phyloP scores from a whole-genome alignment of 23 tunicate species.

The Botrylloides violaceus region DNA sequence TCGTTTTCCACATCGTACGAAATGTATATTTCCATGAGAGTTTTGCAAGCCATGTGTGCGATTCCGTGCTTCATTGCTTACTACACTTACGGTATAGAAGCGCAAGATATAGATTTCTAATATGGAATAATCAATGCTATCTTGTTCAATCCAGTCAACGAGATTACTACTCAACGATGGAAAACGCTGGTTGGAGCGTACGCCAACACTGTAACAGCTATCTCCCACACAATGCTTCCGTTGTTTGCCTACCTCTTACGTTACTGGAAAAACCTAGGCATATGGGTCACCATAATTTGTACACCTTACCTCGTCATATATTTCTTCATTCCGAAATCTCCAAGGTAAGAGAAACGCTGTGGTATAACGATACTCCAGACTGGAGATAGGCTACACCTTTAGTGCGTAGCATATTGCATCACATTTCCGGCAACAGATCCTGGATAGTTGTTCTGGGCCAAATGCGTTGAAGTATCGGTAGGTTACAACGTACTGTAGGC shows the following conservation, averaged over 20 bases:
- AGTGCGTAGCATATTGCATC: no score
- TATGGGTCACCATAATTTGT: slow-evolving; percentile 14
- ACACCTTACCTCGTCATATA: slow-evolving; percentile 21
- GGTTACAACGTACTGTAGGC: no score
- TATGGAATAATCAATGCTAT: background rate
- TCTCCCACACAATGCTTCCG: slow-evolving; percentile 44
- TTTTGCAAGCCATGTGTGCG: slow-evolving; percentile 19
- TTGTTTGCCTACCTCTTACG: slow-evolving; percentile 38
- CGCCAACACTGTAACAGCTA: slow-evolving; percentile 5
- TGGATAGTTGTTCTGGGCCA: background rate
- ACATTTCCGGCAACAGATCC: background rate
- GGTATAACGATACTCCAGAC: no score
- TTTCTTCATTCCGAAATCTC: slow-evolving; percentile 54
- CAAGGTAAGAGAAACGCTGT: slow-evolving; percentile 27
- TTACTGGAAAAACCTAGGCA: slow-evolving; percentile 34
- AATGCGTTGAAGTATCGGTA: no score
- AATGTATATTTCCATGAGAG: slow-evolving; percentile 41
- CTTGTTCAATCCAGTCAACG: slow-evolving; percentile 4
- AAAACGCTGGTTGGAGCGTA: slow-evolving; percentile 8
- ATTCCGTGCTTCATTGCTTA: slow-evolving; percentile 34
- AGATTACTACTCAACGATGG: slow-evolving; percentile 21
- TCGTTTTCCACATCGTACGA: slow-evolving; percentile 59
- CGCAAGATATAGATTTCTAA: background rate
- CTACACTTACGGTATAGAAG: slow-evolving; percentile 54
- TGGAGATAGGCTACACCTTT: no score